Evolutionary conservation across 2,797 vertebrate genomes (phyloP), one percentile per base, ranked within the genome.

Genomic region (Sebastes wilsoni): DNA sequence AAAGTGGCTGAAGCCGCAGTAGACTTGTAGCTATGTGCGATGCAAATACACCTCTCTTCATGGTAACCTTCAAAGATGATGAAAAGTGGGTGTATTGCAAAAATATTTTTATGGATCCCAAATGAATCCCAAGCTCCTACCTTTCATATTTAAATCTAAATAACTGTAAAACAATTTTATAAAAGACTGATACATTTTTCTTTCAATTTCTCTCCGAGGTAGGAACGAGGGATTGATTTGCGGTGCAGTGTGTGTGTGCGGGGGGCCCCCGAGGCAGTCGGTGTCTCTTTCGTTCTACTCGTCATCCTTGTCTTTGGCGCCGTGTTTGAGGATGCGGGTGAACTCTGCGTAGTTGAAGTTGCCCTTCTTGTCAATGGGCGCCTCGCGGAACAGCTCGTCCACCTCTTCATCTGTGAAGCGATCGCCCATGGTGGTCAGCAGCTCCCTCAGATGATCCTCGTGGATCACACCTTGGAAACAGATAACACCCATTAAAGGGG

Each of bases 291-390:
- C 90, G 16, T 46, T 52, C 49, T 96, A 96, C 81, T 96, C 95
- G 83, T 99, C 98, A 0, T 99, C 99, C 83, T 99, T 99, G 89
- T 99, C 98, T 92, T 99, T 99, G 93, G 99, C 98, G 0, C 99
- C 99, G 0, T 99, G 99, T 90, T 99, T 99, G 87, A 99, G 97
- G 92, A 99, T 99, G 90, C 98, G 98, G 52, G 99, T 99, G 96
- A 99, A 99, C 92, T 99, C 99, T 52, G 97, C 97, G 0, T 99
- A 99, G 95, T 99, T 99, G 93, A 99, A 99, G 93, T 99, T 99
- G 93, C 99, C 98, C 92, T 99, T 99, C 92, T 98, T 99, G 94
- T 99, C 98, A 0, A 99, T 99, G 80, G 99, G 98, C 0, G 98
- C 99, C 92, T 99, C 99, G 0, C 99, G 96, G 94, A 98, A 99